A percentile compares a stretch with the other conserved stretches of the same genome.
phyloP scores from a whole-genome alignment of 1,140 invertebrate genomes.

The Neotoxoptera formosana region DNA sequence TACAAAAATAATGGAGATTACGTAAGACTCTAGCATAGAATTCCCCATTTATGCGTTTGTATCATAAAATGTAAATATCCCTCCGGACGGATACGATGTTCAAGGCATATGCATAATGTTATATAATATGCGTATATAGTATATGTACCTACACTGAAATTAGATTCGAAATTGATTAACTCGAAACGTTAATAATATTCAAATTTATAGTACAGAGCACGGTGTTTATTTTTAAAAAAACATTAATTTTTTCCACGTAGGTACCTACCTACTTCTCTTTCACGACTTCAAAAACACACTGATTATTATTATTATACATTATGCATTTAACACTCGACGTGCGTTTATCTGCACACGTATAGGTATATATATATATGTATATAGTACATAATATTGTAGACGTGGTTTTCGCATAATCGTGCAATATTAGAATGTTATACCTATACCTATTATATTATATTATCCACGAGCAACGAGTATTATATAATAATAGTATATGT shows the following conservation, averaged over 20 bases:
- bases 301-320: neutral
- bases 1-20: slow-evolving; percentile 17
- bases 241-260: neutral
- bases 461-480: neutral
- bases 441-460: neutral
- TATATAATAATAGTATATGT: neutral
- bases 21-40: neutral
- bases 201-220: neutral
- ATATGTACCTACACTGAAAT: neutral
- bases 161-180: slow-evolving; percentile 13
- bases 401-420: neutral
- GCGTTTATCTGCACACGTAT: neutral
- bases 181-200: slow-evolving; percentile 8
- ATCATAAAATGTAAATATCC: slow-evolving; percentile 16
- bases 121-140: neutral
- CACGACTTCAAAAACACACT: neutral
- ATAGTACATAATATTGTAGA: neutral
- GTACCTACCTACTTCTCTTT: neutral
- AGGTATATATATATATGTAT: too few species aligned
- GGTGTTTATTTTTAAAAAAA: neutral
- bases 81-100: neutral
- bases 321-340: neutral
- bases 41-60: neutral
- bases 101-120: neutral
- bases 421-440: neutral